Conservation (phyloP, 2,888 invertebrate genomes). For the Scaptomyza tumidula region DNA sequence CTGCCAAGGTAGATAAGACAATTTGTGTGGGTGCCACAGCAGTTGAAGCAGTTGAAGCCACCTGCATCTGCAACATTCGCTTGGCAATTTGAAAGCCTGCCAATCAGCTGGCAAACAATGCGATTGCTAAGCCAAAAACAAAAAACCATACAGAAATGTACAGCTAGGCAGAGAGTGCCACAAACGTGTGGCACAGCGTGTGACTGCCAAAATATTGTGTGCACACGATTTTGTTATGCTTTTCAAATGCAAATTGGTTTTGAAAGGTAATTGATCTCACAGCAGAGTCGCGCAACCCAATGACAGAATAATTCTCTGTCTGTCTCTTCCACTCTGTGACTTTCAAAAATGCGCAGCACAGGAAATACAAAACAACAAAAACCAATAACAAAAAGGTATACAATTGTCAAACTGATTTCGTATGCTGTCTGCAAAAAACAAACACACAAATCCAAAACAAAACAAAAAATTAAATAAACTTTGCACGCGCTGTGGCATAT, state of each 20-base stretch:
- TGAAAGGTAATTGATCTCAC: conserved; percentile 78
- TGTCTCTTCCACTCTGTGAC: conserved; percentile 25
- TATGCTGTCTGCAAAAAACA: conserved; percentile 60
- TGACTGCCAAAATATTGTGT: conserved; percentile 74
- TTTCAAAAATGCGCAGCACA: conserved; percentile 67
- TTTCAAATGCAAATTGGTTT: conserved; percentile 80
- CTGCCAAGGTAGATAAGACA: conserved; percentile 64
- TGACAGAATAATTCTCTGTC: conserved; percentile 69
- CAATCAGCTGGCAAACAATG: conserved; percentile 69
- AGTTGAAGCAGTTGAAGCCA: conserved; percentile 56
- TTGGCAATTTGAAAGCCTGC: conserved; percentile 72
- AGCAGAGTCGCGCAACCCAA: conserved; percentile 40
- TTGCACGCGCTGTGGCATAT: conserved; percentile 66
- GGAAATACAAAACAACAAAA: conserved; percentile 52
- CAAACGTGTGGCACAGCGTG: conserved; percentile 59
- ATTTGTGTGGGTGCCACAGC: conserved; percentile 69
- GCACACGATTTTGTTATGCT: conserved; percentile 78
- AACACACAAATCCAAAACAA: conserved; percentile 15
- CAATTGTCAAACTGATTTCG: conserved; percentile 57
- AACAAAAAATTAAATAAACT: conserved; percentile 60
- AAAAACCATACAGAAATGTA: background rate
- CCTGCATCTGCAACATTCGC: conserved; percentile 59
- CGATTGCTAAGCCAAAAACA: conserved; percentile 7
- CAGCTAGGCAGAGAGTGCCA: conserved; percentile 31
- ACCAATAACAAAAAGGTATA: conserved; percentile 19